Evolutionary conservation across 2,113 vertebrate species (phyloP).

Genomic region (Istiophorus platypterus): DNA sequence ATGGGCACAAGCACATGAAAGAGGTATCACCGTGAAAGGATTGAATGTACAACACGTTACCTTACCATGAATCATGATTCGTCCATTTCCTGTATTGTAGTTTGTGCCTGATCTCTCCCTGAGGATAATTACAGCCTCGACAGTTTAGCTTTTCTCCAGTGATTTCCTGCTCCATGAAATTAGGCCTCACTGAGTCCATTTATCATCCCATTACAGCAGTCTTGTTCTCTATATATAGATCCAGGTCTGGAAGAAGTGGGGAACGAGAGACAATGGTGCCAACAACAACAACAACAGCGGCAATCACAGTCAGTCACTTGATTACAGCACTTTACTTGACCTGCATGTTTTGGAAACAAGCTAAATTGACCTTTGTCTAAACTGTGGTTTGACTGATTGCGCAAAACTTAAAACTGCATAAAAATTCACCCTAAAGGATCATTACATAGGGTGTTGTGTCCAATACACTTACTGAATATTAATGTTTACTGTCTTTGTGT

Average conservation of each 20-base stretch:
- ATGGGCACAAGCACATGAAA: constrained; percentile 34
- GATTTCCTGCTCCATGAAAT: constrained; percentile 83
- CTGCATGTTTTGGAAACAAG: constrained; percentile 59
- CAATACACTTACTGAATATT: neutral
- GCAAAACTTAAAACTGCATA: neutral
- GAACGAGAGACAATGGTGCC: constrained; percentile 44
- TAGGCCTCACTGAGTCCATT: constrained; percentile 77
- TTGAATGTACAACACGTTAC: constrained; percentile 59
- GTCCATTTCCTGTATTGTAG: constrained; percentile 72
- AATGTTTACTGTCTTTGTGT: neutral
- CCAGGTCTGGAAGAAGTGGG: constrained; percentile 60
- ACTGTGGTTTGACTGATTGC: neutral
- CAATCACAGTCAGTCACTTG: constrained; percentile 62
- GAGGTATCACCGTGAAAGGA: constrained; percentile 48
- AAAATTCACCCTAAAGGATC: neutral
- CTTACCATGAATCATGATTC: constrained; percentile 68
- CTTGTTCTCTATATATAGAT: constrained; percentile 78
- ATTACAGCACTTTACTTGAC: constrained; percentile 69
- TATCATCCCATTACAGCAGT: constrained; percentile 80
- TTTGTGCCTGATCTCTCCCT: constrained; percentile 79
- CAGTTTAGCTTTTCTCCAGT: constrained; percentile 78
- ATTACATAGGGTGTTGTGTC: neutral
- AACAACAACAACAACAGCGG: constrained; percentile 71
- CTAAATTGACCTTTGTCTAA: constrained; percentile 21
- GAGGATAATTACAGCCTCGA: constrained; percentile 79